These are phyloP conservation scores for Araneus ventricosus DNA, from an alignment of 1,140 invertebrate genomes.

Conservation along the genomic window DNA sequence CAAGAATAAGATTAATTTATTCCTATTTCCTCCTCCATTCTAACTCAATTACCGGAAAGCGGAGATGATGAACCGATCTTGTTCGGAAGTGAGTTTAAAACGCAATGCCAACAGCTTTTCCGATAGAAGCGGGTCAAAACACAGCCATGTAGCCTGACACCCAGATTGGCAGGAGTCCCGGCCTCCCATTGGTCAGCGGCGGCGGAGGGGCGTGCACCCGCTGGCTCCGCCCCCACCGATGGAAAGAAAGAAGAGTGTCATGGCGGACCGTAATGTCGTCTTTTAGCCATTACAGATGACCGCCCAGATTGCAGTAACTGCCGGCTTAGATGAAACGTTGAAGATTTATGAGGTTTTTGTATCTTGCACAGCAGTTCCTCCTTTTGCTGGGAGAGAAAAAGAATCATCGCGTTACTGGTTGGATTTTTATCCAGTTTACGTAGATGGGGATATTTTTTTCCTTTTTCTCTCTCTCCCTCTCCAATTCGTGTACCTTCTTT, in stretches of 20 bases:
- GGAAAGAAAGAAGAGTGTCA: conserved; percentile 71
- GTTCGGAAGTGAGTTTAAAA: background rate
- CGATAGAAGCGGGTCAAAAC: conserved; percentile 23
- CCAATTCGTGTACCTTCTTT: background rate
- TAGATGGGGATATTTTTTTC: background rate
- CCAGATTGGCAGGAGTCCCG: conserved; percentile 44
- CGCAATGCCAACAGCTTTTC: conserved; percentile 25
- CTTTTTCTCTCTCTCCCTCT: background rate
- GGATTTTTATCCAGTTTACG: conserved; percentile 37
- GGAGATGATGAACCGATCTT: background rate
- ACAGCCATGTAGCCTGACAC: background rate
- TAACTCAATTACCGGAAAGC: conserved; percentile 1
- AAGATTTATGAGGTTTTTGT: conserved; percentile 73
- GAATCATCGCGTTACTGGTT: background rate
- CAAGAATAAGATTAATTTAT: no score
- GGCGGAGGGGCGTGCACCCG: background rate
- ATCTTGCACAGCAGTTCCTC: conserved; percentile 32
- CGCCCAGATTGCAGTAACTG: conserved; percentile 66
- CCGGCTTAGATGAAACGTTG: conserved; percentile 55
- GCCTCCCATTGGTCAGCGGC: conserved; percentile 18
- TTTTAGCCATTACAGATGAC: conserved; percentile 69
- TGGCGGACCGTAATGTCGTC: conserved; percentile 69
- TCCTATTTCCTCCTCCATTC: background rate
- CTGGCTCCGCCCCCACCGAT: conserved; percentile 6
- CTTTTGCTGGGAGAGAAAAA: conserved; percentile 13